Evolutionary conservation across 2,888 invertebrate genomes (phyloP), one percentile per base, ranked within the genome.

Genomic region (Lithophane semibrunnea): DNA sequence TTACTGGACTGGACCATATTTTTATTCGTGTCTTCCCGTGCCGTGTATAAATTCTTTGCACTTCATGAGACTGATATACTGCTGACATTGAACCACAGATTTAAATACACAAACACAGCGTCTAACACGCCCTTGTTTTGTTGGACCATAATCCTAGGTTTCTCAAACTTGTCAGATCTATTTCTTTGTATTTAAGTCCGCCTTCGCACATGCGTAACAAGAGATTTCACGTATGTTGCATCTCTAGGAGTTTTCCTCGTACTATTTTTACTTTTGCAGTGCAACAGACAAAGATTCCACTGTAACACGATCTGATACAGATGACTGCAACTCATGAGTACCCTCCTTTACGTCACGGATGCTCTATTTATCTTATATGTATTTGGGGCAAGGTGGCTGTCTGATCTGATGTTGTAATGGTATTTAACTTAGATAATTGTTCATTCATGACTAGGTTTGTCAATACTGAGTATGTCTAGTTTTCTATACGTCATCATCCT

Each of bases 201-300:
- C n/a, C 58, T 66, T 18, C 47, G 37, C 44, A 60, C 52, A 80
- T 52, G 73, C 64, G 79, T 79, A 58, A 65, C 60, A 61, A 66
- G 21, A 44, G n/a, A 61, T 54, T 73, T 58, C 18, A 80, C n/a
- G 69, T 76, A 21, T 63, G 67, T 58, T 72, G 60, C 69, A 70
- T 80, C 37, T 54, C 75, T 68, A 65, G 73, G 80, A 87, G 80
- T 86, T 87, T 87, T 87, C 87, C 87, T 85, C 77, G 18, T 86
- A 66, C 85, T 83, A 88, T 80, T 85, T 84, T 75, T 61, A 76
- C 71, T 75, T 85, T 66, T 66, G 69, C 75, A 63, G 42, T 81
- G 79, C 80, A 82, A 56, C 66, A 29, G 66, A 73, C 75, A 76
- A 85, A 86, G 77, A 86, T 88, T 88, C 85, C 82, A 79, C 79